phyloP scores from a whole-genome alignment of 2,113 vertebrate genomes.

The Saguinus midas region DNA sequence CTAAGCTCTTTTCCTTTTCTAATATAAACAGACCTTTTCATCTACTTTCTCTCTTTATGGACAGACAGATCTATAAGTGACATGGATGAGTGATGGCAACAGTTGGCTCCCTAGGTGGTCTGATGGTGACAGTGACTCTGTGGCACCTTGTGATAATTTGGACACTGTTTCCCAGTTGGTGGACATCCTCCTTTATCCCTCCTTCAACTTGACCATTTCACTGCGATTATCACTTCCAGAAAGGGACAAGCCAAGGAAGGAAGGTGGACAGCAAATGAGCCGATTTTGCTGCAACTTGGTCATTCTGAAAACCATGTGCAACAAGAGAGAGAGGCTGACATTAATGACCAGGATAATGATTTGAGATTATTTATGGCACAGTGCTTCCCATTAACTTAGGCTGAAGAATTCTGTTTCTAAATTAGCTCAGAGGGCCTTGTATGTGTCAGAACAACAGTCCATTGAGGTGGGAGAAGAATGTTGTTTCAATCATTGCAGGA shows the following conservation, averaged over 20 bases:
- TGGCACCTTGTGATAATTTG: not conserved
- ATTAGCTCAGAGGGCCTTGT: not conserved
- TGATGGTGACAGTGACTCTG: not conserved
- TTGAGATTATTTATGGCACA: not conserved
- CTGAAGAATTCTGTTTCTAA: not conserved
- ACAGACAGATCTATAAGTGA: not conserved
- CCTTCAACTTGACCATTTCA: not conserved
- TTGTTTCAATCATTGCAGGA: not conserved
- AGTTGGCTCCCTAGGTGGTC: not conserved
- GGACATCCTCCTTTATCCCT: too few species aligned
- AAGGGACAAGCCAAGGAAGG: not conserved
- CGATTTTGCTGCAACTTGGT: not conserved
- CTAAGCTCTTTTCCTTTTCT: not conserved
- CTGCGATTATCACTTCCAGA: not conserved
- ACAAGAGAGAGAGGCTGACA: not conserved
- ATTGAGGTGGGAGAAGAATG: not conserved
- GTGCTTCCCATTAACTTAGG: not conserved
- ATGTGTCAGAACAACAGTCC: not conserved
- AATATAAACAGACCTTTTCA: not conserved
- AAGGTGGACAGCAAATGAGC: not conserved
- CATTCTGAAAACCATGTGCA: not conserved
- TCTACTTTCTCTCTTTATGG: not conserved
- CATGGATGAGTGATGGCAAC: not conserved
- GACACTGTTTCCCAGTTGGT: not conserved
- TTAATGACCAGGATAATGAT: not conserved